phyloP scores from a whole-genome alignment of 2,888 invertebrate genomes.

The Polyommatus icarus region DNA sequence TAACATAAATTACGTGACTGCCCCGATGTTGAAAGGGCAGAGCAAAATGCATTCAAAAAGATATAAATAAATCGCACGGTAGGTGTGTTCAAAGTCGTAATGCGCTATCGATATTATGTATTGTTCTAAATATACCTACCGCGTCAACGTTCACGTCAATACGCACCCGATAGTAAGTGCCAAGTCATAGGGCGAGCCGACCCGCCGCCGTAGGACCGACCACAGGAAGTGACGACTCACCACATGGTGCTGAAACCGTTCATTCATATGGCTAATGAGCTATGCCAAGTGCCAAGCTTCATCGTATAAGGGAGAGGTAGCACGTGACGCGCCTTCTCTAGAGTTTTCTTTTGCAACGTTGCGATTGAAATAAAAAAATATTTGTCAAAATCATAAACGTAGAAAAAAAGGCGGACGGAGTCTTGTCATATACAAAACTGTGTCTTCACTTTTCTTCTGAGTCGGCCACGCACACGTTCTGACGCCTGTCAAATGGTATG shows the following conservation, averaged over 20 bases:
- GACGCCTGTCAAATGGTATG: too few relatives aligned
- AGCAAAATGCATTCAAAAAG: constrained; percentile 13
- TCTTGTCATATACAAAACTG: too few relatives aligned
- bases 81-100: constrained; percentile 26
- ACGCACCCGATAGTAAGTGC: constrained; percentile 3
- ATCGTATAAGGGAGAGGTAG: neutral
- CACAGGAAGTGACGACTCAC: neutral
- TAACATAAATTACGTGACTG: constrained; percentile 18
- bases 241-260: constrained; percentile 11
- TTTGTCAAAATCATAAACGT: too few relatives aligned
- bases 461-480: too few relatives aligned
- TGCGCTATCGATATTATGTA: constrained; percentile 12
- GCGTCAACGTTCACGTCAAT: constrained; percentile 15
- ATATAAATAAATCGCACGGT: constrained; percentile 24
- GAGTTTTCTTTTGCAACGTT: neutral
- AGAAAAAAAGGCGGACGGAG: too few relatives aligned
- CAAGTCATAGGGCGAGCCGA: constrained; percentile 12
- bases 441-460: too few relatives aligned
- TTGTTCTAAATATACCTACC: constrained; percentile 15
- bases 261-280: constrained; percentile 9
- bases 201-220: constrained; percentile 15
- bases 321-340: neutral
- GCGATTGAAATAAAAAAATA: neutral
- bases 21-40: constrained; percentile 14
- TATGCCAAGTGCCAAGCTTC: neutral